Evolutionary conservation across 2,888 invertebrate species (phyloP).

Genomic region (Epistrophe eligans): DNA sequence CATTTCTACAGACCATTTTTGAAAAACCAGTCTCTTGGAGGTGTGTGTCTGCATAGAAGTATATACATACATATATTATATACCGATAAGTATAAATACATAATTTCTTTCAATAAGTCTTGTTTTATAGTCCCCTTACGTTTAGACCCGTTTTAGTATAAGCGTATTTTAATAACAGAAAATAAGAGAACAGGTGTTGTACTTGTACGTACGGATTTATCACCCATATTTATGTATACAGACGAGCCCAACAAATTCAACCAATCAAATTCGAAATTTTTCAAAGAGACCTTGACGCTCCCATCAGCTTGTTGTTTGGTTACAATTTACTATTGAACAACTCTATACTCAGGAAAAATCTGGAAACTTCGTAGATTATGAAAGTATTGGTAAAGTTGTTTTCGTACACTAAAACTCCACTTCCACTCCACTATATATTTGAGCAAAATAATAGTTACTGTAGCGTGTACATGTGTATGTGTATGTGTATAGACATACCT

Average conservation of each 20-base stretch:
- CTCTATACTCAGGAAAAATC: not conserved
- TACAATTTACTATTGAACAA: not conserved
- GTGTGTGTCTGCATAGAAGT: not conserved
- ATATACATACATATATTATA: not conserved
- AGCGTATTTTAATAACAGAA: not conserved
- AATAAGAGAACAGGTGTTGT: conserved; percentile 4
- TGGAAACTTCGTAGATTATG: conserved; percentile 22
- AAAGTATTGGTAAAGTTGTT: not conserved
- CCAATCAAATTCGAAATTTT: conserved; percentile 52
- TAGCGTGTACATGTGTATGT: too few relatives aligned
- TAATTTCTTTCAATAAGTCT: not conserved
- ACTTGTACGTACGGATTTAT: not conserved
- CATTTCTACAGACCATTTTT: not conserved
- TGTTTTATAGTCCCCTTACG: not conserved
- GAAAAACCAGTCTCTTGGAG: conserved; percentile 2
- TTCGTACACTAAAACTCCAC: not conserved
- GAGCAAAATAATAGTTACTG: too few relatives aligned
- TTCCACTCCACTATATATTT: too few relatives aligned
- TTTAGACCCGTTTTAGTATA: not conserved
- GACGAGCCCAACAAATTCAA: conserved; percentile 62
- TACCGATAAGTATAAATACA: not conserved
- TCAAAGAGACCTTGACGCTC: conserved; percentile 59
- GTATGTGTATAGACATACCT: too few relatives aligned
- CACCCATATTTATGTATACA: not conserved
- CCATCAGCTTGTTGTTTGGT: conserved; percentile 16